These are phyloP conservation scores for Embidobia sp. DNA, from an alignment of 2,888 invertebrate species.

Conservation along the genomic window DNA sequence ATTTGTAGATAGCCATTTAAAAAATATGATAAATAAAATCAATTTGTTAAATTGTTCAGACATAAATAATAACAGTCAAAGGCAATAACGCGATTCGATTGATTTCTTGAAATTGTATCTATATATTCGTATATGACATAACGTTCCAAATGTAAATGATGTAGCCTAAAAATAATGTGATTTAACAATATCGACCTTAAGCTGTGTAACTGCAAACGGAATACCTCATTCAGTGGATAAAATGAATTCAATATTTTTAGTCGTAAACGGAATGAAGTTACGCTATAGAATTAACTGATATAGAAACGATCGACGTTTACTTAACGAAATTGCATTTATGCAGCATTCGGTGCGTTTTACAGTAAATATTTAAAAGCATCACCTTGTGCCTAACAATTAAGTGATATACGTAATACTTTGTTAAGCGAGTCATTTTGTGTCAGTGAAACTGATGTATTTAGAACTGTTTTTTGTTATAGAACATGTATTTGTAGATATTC, in stretches of 20 bases:
- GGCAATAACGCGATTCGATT: too few relatives aligned
- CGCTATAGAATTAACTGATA: neutral
- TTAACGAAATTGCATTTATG: constrained; percentile 1
- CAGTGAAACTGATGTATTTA: constrained; percentile 32
- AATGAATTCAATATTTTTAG: constrained; percentile 6
- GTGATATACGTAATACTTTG: constrained; percentile 16
- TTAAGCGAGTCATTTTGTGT: constrained; percentile 32
- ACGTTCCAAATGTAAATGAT: constrained; percentile 14
- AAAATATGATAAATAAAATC: too few relatives aligned
- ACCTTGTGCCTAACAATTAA: constrained; percentile 47
- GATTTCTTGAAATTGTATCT: too few relatives aligned
- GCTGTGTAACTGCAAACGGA: constrained; percentile 7
- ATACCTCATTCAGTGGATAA: constrained; percentile 19
- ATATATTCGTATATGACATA: too few relatives aligned
- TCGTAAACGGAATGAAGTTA: constrained; percentile 6
- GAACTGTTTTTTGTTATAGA: constrained; percentile 44
- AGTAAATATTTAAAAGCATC: constrained; percentile 23
- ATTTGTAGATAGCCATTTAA: too few relatives aligned
- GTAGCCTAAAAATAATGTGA: constrained; percentile 18
- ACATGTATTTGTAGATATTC: constrained; percentile 46
- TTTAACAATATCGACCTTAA: constrained; percentile 8
- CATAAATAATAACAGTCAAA: too few relatives aligned
- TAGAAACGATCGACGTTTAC: neutral
- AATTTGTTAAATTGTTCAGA: too few relatives aligned
- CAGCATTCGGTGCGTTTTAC: constrained; percentile 10